Base-by-base conservation (phyloP, 2,113 vertebrate genomes). In the Hydrolagus affinis region DNA sequence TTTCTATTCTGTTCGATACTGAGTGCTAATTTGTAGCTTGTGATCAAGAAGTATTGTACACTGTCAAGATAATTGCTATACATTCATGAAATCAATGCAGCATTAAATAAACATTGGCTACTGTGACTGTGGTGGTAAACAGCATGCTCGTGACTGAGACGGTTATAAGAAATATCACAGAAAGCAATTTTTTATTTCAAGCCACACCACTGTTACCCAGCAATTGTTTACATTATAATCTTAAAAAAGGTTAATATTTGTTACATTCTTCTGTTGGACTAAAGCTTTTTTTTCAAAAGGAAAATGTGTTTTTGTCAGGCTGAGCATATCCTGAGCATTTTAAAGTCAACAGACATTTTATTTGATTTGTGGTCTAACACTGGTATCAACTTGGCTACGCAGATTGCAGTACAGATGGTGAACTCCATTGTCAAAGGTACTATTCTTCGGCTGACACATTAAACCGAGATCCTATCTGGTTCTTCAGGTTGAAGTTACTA, bases 61-160 rank as follows among this genome's bases (percentile, higher is more conserved):
- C 75, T 2, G 28, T 80, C 76, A 80, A 80, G 25, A 6, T 80
- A 80, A 80, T 62, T 80, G 76, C 28, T 62, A 23, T 15, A 60
- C 14, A 80, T 80, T 80, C 60, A 80, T 66, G 60, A 30, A 83
- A 83, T 32, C 78, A 30, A 68, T 66, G 11, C 3, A 32, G 73
- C 21, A 44, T 44, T 75, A 10, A 21, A 75, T 83, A 66, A 66
- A 66, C 66, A 83, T 83, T 83, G 60, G 66, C 28, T 66, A 8
- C 28, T 60, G 28, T 83, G 8, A 66, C 28, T 83, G 78, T 62
- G 66, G 62, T 66, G 28, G 56, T 66, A 64, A 83, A 66, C 60
- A 30, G 32, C 30, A 64, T 23, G 66, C 62, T 62, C 11, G 78
- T 83, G 78, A 83, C 25, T 68, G 28, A 21, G 60, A 3, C 64